Percentiles rank a stretch among this genome's conserved stretches.
Evolutionary conservation across 1,140 invertebrate genomes (phyloP).

Genomic region (Drosophila sp.): DNA sequence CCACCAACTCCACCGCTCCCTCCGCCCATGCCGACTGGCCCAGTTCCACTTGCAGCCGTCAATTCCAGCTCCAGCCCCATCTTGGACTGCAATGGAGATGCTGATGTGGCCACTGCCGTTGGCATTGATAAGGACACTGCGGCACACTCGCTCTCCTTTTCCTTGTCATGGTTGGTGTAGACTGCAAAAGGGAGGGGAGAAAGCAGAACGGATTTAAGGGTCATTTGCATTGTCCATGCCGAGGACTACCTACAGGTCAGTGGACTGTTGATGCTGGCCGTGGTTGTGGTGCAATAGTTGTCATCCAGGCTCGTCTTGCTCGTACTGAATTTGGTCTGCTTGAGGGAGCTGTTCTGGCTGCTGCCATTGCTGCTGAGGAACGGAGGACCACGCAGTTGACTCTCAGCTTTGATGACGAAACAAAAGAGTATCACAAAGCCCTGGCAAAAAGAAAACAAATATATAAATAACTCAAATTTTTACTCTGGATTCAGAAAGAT

Average conservation of each 20-base stretch:
- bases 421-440: constrained; percentile 84
- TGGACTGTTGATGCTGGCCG: constrained; percentile 83
- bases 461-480: constrained; percentile 1
- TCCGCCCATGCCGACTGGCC: constrained; percentile 2
- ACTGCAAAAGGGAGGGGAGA: constrained; percentile 55
- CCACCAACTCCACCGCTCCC: constrained; percentile 20
- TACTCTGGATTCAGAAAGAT: not conserved
- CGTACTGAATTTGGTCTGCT: constrained; percentile 74
- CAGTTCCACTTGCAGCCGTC: constrained; percentile 18
- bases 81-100: constrained; percentile 51
- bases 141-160: constrained; percentile 75
- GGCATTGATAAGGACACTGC: constrained; percentile 49
- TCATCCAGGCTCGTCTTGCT: constrained; percentile 82
- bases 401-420: constrained; percentile 84
- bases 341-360: constrained; percentile 63
- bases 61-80: constrained; percentile 61
- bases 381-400: constrained; percentile 62
- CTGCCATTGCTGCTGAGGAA: constrained; percentile 63
- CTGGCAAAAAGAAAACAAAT: constrained; percentile 67
- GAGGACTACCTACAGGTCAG: constrained; percentile 83
- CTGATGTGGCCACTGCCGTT: constrained; percentile 43
- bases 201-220: not conserved
- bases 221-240: not conserved
- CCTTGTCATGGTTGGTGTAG: constrained; percentile 81
- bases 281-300: constrained; percentile 82